Conservation (phyloP, 2,113 vertebrate species). For the Pantherophis guttatus region DNA sequence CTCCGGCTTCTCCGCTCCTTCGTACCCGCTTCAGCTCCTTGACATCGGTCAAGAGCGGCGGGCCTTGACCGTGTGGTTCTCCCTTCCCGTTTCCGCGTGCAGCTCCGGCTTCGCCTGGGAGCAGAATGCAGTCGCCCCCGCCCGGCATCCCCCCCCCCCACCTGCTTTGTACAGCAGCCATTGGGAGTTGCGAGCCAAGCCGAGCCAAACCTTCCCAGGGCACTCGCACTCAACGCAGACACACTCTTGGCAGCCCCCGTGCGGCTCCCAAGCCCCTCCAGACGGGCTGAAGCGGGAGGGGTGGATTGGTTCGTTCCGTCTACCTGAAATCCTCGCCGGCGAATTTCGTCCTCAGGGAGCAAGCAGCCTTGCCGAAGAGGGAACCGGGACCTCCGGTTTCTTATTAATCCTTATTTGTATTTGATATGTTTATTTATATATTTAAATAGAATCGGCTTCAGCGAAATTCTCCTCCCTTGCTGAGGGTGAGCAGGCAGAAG, state of each 20-base stretch:
- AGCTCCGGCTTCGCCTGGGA: neutral
- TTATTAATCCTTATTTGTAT: neutral
- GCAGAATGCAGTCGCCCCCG: neutral
- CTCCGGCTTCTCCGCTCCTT: neutral
- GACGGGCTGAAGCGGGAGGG: neutral
- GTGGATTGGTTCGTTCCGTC: neutral
- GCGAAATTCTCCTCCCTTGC: slow-evolving; percentile 2
- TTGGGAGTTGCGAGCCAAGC: neutral
- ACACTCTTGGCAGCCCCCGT: neutral
- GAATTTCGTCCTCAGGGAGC: neutral
- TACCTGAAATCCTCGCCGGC: slow-evolving; percentile 6
- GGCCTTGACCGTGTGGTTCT: neutral
- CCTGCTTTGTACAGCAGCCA: slow-evolving; percentile 10
- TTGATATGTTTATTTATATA: neutral
- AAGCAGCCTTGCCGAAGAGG: neutral
- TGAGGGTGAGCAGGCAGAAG: neutral
- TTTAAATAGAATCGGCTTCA: neutral
- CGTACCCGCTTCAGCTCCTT: neutral
- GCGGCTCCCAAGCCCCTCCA: neutral
- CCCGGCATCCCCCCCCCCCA: neutral
- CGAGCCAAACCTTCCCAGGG: neutral
- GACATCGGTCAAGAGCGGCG: slow-evolving; percentile 12
- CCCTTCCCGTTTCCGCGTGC: neutral
- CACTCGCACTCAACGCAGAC: neutral
- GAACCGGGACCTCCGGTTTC: slow-evolving; percentile 13